phyloP scores from a whole-genome alignment of 2,888 invertebrate species.

The Cataglyphis albicans region DNA sequence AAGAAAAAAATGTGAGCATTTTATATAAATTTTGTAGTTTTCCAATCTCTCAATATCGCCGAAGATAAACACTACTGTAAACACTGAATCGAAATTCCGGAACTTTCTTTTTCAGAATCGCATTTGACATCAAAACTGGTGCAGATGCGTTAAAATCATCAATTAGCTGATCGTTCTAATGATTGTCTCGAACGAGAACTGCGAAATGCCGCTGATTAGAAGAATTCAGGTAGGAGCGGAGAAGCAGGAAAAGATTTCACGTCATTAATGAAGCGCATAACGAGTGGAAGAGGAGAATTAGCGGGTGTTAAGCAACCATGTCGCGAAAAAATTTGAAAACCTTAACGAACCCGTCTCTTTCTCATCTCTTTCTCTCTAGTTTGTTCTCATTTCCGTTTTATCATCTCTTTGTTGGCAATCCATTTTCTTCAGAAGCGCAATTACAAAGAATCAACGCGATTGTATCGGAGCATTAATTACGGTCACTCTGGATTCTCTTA shows the following conservation, averaged over 20 bases:
- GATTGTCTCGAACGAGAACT: not conserved
- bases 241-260: constrained; percentile 50
- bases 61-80: not conserved
- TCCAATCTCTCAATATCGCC: not conserved
- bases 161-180: not conserved
- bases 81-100: not conserved
- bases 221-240: constrained; percentile 28
- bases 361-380: constrained; percentile 50
- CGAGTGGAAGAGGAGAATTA: constrained; percentile 64
- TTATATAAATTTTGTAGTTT: not conserved
- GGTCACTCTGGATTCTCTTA: constrained; percentile 82
- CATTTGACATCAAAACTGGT: not conserved
- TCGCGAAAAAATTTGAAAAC: constrained; percentile 73
- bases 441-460: constrained; percentile 67
- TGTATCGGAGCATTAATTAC: constrained; percentile 81
- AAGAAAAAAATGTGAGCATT: not conserved
- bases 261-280: constrained; percentile 62
- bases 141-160: not conserved
- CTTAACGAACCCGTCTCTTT: constrained; percentile 73
- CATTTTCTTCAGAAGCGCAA: constrained; percentile 70
- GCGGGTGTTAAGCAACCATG: constrained; percentile 75
- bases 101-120: not conserved
- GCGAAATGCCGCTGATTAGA: not conserved
- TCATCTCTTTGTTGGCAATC: constrained; percentile 10
- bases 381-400: constrained; percentile 20